These are phyloP conservation scores for Cyprinella venusta DNA, from an alignment of 2,797 vertebrate genomes.

Conservation along the genomic window DNA sequence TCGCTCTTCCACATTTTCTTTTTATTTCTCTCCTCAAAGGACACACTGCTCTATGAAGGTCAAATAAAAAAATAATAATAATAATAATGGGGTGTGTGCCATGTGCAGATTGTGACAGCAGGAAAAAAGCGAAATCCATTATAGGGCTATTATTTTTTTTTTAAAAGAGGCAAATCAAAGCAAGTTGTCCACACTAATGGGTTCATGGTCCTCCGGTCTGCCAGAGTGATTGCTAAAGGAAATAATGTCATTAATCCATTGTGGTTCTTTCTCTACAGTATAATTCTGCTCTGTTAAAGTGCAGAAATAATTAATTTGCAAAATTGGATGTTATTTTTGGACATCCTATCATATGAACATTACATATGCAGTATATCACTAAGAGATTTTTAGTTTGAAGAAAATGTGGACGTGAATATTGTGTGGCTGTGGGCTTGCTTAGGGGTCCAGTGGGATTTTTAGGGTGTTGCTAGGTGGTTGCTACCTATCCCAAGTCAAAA, in stretches of 20 bases:
- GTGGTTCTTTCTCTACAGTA: not conserved
- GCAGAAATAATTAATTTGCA: constrained; percentile 2
- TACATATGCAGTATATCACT: not conserved
- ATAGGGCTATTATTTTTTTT: constrained; percentile 14
- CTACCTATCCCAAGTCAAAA: no score
- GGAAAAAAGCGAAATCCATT: constrained; percentile 7
- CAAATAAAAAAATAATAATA: not conserved
- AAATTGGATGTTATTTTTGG: not conserved
- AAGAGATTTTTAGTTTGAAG: not conserved
- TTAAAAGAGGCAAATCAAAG: constrained; percentile 9
- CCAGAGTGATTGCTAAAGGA: not conserved
- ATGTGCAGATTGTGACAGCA: constrained; percentile 10
- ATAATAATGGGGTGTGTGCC: constrained; percentile 37
- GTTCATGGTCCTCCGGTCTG: not conserved
- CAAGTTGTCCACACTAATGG: constrained; percentile 6
- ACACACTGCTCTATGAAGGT: not conserved
- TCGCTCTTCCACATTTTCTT: not conserved
- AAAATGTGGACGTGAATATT: not conserved
- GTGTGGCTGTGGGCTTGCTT: not conserved
- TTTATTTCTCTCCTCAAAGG: not conserved
- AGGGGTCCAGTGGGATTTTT: not conserved
- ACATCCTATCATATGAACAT: not conserved
- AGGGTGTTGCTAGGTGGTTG: not conserved
- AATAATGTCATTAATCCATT: constrained; percentile 13
- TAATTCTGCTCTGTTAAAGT: not conserved